Conservation (phyloP, 2,888 invertebrate genomes). For the Amphipoea oculea region DNA sequence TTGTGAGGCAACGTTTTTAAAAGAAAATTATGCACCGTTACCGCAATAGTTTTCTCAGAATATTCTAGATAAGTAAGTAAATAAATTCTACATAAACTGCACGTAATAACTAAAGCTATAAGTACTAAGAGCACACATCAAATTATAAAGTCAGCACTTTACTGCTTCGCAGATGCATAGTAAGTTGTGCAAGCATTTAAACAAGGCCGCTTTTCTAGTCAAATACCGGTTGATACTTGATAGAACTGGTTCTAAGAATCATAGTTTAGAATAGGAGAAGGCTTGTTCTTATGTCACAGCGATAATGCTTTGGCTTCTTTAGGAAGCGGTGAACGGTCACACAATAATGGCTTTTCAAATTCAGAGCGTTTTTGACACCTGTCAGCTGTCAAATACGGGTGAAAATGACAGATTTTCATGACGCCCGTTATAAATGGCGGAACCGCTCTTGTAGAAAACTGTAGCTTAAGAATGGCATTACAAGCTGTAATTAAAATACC, state of each 20-base stretch:
- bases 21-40: conserved; percentile 2
- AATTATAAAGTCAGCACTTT: conserved; percentile 13
- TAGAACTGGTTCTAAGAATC: conserved; percentile 16
- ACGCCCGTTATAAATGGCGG: not conserved
- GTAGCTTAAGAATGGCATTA: not conserved
- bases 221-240: conserved; percentile 5
- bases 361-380: not conserved
- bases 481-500: not conserved
- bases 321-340: not conserved
- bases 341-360: not conserved
- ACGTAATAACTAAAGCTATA: not conserved
- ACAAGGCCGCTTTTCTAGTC: conserved; percentile 44
- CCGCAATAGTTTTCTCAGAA: conserved; percentile 8
- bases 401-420: not conserved
- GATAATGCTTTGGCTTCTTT: not conserved
- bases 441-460: not conserved
- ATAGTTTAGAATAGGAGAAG: conserved; percentile 4
- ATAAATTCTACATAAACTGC: conserved; percentile 15
- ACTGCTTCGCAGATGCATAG: conserved; percentile 34
- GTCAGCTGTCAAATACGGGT: not conserved
- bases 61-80: conserved; percentile 24
- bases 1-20: conserved; percentile 1
- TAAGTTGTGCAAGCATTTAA: conserved; percentile 48
- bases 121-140: conserved; percentile 6
- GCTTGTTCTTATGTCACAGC: not conserved